Percentiles rank a stretch among this genome's conserved stretches.
These are phyloP conservation scores for Leptogaster cylindrica DNA, from an alignment of 2,888 invertebrate species.

Conservation along the genomic window DNA sequence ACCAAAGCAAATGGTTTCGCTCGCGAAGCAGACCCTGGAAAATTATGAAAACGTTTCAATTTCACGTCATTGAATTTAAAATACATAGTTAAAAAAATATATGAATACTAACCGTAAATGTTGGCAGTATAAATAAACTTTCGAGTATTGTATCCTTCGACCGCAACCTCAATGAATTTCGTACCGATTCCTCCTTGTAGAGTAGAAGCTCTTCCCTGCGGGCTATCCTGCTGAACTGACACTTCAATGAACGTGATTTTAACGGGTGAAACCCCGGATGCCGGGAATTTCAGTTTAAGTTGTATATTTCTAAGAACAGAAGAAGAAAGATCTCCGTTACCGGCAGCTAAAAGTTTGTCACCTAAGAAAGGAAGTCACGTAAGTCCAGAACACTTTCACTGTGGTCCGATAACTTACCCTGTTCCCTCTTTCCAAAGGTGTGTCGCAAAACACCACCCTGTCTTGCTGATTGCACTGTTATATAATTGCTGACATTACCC, in stretches of 20 bases:
- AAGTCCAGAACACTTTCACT: no score
- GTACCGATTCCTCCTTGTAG: not conserved
- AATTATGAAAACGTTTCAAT: not conserved
- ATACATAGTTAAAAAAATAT: no score
- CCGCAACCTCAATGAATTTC: not conserved
- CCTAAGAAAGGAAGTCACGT: no score
- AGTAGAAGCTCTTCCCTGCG: not conserved
- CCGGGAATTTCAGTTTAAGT: not conserved
- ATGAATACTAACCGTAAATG: not conserved
- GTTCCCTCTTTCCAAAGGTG: no score
- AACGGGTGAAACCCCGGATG: not conserved
- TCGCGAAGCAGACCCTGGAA: not conserved
- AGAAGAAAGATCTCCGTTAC: no score
- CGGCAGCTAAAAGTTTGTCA: no score
- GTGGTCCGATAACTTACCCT: no score
- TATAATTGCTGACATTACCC: no score
- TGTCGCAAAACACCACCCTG: no score
- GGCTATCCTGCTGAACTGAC: not conserved
- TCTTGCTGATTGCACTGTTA: no score
- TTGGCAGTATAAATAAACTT: not conserved
- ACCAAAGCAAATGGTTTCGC: not conserved
- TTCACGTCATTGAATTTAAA: not conserved
- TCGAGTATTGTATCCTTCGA: not conserved
- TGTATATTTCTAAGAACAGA: not conserved
- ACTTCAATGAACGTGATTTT: not conserved